These are phyloP conservation scores for Lasioglossum zephyrum DNA, from an alignment of 2,888 invertebrate species.

Conservation along the genomic window DNA sequence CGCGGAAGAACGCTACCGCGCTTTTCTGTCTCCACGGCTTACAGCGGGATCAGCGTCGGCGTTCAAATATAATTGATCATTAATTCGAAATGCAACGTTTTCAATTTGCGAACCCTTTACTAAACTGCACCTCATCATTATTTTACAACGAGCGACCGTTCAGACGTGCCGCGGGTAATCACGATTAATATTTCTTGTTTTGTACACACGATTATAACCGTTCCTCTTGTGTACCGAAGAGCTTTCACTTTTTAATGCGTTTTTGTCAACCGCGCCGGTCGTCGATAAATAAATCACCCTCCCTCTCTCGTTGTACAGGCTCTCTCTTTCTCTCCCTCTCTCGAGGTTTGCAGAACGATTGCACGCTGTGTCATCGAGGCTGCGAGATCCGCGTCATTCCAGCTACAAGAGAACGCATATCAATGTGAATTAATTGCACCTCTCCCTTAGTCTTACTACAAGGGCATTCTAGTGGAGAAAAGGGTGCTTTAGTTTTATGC, in stretches of 20 bases:
- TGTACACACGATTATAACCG: constrained; percentile 1
- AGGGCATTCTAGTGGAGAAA: neutral
- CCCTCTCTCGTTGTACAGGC: neutral
- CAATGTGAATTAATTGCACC: neutral
- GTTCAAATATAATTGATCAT: constrained; percentile 1
- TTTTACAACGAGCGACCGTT: neutral
- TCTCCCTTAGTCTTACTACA: neutral
- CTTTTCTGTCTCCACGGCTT: neutral
- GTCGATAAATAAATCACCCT: neutral
- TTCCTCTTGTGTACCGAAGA: neutral
- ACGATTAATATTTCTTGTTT: neutral
- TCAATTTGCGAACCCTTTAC: neutral
- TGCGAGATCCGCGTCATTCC: neutral
- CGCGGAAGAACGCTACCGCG: neutral
- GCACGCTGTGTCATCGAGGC: neutral
- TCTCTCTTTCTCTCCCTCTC: neutral
- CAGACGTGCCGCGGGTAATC: neutral
- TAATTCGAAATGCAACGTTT: neutral
- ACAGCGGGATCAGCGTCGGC: neutral
- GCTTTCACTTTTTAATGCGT: neutral
- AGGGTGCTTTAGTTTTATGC: neutral
- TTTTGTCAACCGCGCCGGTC: neutral
- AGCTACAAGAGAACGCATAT: neutral
- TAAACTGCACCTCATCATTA: neutral
- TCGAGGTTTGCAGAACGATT: too few species aligned